Conservation (phyloP, 1,140 invertebrate species). For the Xylocopa sonorina region DNA sequence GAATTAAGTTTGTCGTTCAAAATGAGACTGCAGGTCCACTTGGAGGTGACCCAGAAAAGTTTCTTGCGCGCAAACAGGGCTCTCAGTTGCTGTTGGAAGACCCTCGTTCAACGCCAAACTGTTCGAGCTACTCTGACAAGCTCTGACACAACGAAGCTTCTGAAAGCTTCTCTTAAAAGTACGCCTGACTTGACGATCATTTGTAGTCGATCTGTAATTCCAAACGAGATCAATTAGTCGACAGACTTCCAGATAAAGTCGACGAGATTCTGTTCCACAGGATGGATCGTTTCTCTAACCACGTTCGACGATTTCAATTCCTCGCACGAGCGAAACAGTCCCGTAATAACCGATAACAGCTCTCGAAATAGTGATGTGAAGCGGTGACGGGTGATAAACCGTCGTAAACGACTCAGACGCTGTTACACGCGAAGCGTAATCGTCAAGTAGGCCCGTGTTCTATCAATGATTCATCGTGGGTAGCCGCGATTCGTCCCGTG, state of each 20-base stretch:
- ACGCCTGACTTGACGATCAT: too few species aligned
- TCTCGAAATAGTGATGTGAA: background rate
- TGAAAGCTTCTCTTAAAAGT: background rate
- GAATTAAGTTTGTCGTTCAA: too few species aligned
- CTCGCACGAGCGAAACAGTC: too few species aligned
- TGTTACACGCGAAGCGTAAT: slow-evolving; percentile 23
- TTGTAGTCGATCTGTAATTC: too few species aligned
- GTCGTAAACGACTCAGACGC: background rate
- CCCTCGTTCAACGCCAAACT: background rate
- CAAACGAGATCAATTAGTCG: too few species aligned
- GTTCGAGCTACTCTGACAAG: background rate
- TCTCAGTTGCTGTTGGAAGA: background rate
- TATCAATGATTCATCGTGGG: slow-evolving; percentile 56
- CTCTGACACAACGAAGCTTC: background rate
- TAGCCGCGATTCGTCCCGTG: background rate
- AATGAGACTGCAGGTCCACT: too few species aligned
- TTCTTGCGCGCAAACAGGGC: background rate
- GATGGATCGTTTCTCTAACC: too few species aligned
- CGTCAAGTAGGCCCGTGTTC: slow-evolving; percentile 5
- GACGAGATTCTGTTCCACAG: too few species aligned
- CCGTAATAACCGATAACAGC: background rate
- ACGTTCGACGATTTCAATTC: too few species aligned
- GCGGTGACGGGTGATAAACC: too few species aligned
- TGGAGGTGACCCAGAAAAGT: background rate
- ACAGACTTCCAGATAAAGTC: too few species aligned